Percentiles rank a stretch among this genome's conserved stretches.
These are phyloP conservation scores for Scaptomyza cyrtandrae DNA, from an alignment of 2,888 invertebrate genomes.

Conservation along the genomic window DNA sequence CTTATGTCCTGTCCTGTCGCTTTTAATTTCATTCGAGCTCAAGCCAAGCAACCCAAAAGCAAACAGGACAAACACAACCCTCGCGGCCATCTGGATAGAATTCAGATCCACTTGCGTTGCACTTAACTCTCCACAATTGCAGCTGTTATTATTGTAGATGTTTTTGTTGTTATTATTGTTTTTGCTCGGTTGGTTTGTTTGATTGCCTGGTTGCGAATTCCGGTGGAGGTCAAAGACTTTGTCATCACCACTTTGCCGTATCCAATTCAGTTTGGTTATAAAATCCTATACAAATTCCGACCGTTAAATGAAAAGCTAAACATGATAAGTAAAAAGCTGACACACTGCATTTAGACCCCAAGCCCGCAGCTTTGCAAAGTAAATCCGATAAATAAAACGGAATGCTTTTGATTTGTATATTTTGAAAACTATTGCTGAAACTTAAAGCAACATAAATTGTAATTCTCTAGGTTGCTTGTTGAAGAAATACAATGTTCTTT, in stretches of 20 bases:
- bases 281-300: slow-evolving; percentile 39
- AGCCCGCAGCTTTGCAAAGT: too few species aligned
- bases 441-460: too few species aligned
- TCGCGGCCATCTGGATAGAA: slow-evolving; percentile 20
- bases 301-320: not conserved
- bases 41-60: slow-evolving; percentile 52
- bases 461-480: too few species aligned
- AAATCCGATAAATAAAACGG: too few species aligned
- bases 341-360: too few species aligned
- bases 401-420: too few species aligned
- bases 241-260: slow-evolving; percentile 6
- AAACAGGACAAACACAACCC: slow-evolving; percentile 11
- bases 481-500: too few species aligned
- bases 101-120: slow-evolving; percentile 37
- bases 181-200: slow-evolving; percentile 45
- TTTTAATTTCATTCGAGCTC: slow-evolving; percentile 72
- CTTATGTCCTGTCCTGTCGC: slow-evolving; percentile 68
- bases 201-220: slow-evolving; percentile 56
- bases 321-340: not conserved
- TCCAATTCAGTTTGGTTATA: slow-evolving; percentile 30
- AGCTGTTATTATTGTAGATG: slow-evolving; percentile 23
- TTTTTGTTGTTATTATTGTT: not conserved
- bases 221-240: not conserved
- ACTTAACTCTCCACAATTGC: slow-evolving; percentile 44
- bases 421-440: too few species aligned